These are phyloP conservation scores for Pterobdella sp. DNA, from an alignment of 2,888 invertebrate species.

Conservation along the genomic window DNA sequence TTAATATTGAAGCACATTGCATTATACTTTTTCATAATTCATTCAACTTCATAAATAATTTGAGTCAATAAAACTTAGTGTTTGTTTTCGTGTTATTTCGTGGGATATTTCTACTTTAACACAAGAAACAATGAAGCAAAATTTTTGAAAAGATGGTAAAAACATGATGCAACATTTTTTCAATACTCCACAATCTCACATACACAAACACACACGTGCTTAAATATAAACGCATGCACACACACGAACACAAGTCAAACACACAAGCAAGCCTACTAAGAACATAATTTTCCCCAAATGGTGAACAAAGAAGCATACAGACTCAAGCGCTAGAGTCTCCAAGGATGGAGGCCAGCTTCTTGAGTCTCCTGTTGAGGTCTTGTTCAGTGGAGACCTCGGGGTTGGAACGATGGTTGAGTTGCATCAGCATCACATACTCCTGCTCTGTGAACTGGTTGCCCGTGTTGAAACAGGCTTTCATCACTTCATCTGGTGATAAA, in stretches of 20 bases:
- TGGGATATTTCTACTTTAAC: no score
- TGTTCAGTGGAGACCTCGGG: conserved; percentile 40
- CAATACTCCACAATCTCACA: background rate
- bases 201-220: background rate
- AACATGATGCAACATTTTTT: background rate
- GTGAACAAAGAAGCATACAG: background rate
- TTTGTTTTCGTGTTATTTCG: no score
- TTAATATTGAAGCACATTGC: no score
- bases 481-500: conserved; percentile 58
- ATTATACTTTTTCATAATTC: no score
- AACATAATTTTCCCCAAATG: background rate
- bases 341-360: conserved; percentile 73
- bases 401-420: conserved; percentile 64
- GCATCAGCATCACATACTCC: conserved; percentile 78
- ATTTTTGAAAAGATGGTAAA: background rate
- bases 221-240: background rate
- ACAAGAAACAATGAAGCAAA: background rate
- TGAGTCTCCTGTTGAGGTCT: conserved; percentile 57
- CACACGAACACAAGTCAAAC: background rate
- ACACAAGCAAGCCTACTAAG: no score
- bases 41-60: no score
- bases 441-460: conserved; percentile 78
- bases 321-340: conserved; percentile 55
- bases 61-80: no score
- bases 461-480: conserved; percentile 72